These are phyloP conservation scores for Drosophila bocqueti DNA, from an alignment of 1,140 invertebrate species.

Conservation along the genomic window DNA sequence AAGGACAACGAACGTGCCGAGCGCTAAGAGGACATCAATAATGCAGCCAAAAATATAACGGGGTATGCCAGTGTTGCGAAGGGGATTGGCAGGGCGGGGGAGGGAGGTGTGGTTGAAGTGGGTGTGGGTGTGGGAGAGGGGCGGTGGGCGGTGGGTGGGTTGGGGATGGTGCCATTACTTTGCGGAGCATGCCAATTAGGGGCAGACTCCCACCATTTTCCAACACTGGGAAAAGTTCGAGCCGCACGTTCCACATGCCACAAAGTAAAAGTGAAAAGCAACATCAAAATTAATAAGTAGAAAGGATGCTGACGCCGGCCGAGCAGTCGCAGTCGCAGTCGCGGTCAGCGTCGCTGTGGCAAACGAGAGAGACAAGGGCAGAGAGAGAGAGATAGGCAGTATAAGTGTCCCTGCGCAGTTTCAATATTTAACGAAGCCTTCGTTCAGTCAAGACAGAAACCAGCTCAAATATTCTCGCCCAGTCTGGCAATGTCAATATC, in stretches of 20 bases:
- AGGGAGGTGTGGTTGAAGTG: not conserved
- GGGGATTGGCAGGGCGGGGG: not conserved
- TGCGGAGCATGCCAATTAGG: conserved; percentile 34
- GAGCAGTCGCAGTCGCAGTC: conserved; percentile 35
- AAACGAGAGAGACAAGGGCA: conserved; percentile 10
- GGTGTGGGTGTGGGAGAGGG: not conserved
- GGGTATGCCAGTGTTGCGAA: conserved; percentile 13
- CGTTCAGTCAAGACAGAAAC: conserved; percentile 54
- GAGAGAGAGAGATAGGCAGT: conserved; percentile 15
- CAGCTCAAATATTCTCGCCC: conserved; percentile 15
- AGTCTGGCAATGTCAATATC: not conserved
- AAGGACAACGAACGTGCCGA: conserved; percentile 55
- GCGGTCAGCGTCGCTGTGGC: conserved; percentile 21
- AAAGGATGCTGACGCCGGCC: conserved; percentile 70
- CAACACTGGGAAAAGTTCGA: conserved; percentile 28
- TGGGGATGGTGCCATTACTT: not conserved
- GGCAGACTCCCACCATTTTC: conserved; percentile 22
- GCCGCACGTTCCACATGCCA: conserved; percentile 69
- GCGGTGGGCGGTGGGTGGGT: not conserved
- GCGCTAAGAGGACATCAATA: conserved; percentile 59
- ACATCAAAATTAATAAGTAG: conserved; percentile 82
- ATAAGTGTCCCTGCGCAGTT: conserved; percentile 58
- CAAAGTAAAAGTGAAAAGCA: conserved; percentile 84
- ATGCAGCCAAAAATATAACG: conserved; percentile 63
- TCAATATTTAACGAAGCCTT: conserved; percentile 74